Evolutionary conservation across 2,797 vertebrate species (phyloP).

Genomic region (Rhinatrema bivittatum): DNA sequence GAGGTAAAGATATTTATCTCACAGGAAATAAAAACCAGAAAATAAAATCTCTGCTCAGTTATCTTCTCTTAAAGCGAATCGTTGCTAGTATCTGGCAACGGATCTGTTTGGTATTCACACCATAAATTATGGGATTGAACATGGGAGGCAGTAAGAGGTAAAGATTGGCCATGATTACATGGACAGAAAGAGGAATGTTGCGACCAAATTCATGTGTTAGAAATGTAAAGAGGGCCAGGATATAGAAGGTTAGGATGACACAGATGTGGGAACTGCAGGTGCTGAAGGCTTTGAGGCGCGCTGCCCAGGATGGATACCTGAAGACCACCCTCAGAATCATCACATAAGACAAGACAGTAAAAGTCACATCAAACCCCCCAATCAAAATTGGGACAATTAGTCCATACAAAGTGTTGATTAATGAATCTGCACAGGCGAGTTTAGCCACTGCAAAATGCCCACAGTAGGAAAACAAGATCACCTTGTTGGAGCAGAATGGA

Average conservation of each 20-base stretch:
- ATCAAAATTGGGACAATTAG: conserved; percentile 20
- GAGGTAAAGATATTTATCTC: no score
- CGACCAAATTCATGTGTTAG: conserved; percentile 42
- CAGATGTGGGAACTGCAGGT: no score
- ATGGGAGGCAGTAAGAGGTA: conserved; percentile 39
- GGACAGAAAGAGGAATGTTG: conserved; percentile 21
- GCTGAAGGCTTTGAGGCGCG: conserved; percentile 16
- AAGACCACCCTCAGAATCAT: conserved; percentile 36
- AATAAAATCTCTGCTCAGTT: no score
- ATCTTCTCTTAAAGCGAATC: no score
- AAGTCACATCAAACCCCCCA: no score
- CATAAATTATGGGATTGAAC: conserved; percentile 60
- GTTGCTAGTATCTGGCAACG: no score
- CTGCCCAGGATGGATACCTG: conserved; percentile 11
- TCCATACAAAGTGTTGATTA: conserved; percentile 48
- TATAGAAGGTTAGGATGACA: conserved; percentile 17
- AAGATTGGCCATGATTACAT: conserved; percentile 19
- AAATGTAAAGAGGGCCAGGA: conserved; percentile 21
- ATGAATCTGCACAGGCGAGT: conserved; percentile 48
- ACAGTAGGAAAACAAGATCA: conserved; percentile 51
- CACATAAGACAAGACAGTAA: no score
- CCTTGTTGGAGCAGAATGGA: conserved; percentile 22
- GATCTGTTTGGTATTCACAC: conserved; percentile 55
- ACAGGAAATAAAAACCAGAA: no score
- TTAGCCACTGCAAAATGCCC: conserved; percentile 56